Evolutionary conservation across 2,113 vertebrate species (phyloP), one percentile per base, ranked within the genome.

Genomic region (Nibea coibor): DNA sequence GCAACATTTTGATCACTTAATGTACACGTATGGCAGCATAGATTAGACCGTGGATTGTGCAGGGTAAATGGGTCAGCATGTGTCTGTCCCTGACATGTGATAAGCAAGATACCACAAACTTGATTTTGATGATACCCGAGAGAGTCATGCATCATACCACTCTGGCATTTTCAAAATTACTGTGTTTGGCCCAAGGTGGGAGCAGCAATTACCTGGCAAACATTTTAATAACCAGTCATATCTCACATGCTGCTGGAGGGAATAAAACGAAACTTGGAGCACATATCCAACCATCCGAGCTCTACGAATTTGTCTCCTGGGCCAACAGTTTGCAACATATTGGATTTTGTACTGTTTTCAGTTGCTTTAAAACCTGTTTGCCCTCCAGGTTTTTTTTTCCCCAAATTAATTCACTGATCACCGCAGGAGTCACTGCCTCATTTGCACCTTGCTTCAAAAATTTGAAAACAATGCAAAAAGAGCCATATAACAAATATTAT

Each of bases 171-270:
- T 85, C 70, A 78, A 91, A 90, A 90, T 91, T 71, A 91, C 87
- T 87, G 71, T 83, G 78, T 91, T 91, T 88, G 84, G 88, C 90
- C 85, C 87, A 85, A 82, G 87, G 87, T 89, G 74, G 82, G 75
- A 69, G 79, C 73, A 78, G 87, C 88, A 93, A 88, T 90, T 90
- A 93, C 90, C 87, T 88, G 73, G 78, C 84, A 91, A 92, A 89
- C 88, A 90, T 90, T 91, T 91, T 90, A 91, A 93, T 91, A 93
- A 91, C 87, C 80, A 87, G 79, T 84, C 84, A 90, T 90, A 89
- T 87, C 73, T 89, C 88, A 90, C 72, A 77, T n/a, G 65, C 87
- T 84, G 76, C 86, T 85, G 72, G 35, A 80, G 78, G 87, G 87
- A 73, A 87, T 88, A 84, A 85, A 91, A 85, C 54, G 58, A 77